phyloP scores from a whole-genome alignment of 2,797 vertebrate genomes.

The Prionace glauca region DNA sequence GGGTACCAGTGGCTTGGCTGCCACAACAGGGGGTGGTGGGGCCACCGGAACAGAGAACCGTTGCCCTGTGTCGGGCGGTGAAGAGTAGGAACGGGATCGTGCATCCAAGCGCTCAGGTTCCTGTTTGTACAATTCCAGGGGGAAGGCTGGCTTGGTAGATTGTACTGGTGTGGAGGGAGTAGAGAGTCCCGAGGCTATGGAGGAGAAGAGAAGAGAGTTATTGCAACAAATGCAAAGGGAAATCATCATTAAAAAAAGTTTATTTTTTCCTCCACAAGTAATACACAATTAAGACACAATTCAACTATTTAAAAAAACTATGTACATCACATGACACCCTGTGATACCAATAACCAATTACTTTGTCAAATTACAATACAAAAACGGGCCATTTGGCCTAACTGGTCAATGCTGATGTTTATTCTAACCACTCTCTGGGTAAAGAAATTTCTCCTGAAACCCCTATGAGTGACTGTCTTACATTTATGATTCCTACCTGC shows the following conservation, averaged over 20 bases:
- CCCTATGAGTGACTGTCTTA: background rate
- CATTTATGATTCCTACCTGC: background rate
- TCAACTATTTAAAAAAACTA: background rate
- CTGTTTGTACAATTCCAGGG: conserved; percentile 72
- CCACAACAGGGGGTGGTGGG: conserved; percentile 47
- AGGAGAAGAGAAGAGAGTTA: conserved; percentile 40
- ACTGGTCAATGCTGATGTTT: background rate
- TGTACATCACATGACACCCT: background rate
- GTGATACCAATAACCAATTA: background rate
- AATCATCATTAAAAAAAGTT: background rate
- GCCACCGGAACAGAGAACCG: conserved; percentile 63
- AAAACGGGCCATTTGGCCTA: background rate
- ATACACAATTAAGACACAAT: background rate
- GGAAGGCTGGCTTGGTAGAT: conserved; percentile 71
- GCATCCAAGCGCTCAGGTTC: conserved; percentile 71
- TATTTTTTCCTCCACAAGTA: background rate
- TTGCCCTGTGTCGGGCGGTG: conserved; percentile 74
- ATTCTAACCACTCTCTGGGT: background rate
- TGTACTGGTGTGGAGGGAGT: conserved; percentile 85
- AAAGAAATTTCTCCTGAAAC: background rate
- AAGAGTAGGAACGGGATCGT: conserved; percentile 71
- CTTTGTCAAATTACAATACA: background rate
- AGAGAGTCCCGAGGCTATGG: conserved; percentile 74
- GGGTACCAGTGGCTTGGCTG: conserved; percentile 64
- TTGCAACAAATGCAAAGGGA: background rate